A percentile compares a stretch with the other conserved stretches of the same genome.
These are phyloP conservation scores for Zelostemma sp. DNA, from an alignment of 1,140 invertebrate genomes.

Conservation along the genomic window DNA sequence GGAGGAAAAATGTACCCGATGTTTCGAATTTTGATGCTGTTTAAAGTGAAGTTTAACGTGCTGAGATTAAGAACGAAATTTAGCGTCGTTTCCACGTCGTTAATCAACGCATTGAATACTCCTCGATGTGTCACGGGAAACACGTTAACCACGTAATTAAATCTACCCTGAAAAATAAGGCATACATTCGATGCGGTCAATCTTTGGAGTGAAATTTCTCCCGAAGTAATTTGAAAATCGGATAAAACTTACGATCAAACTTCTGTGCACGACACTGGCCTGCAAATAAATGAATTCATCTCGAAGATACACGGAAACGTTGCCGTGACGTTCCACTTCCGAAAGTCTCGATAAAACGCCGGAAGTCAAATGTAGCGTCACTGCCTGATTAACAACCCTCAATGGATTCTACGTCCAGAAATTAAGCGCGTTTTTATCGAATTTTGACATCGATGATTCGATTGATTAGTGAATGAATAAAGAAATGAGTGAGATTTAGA, in stretches of 20 bases:
- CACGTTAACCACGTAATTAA: not conserved
- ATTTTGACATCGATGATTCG: too few species aligned
- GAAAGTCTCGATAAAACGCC: slow-evolving; percentile 3
- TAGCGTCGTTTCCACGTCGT: slow-evolving; percentile 1
- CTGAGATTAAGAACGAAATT: not conserved
- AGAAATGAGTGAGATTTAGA: too few species aligned
- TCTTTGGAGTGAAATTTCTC: not conserved
- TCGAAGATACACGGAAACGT: not conserved
- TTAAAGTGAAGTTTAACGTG: not conserved
- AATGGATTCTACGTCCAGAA: slow-evolving; percentile 1
- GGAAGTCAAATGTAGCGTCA: not conserved
- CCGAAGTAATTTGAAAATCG: not conserved
- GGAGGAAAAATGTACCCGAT: not conserved
- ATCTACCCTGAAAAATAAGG: slow-evolving; percentile 1
- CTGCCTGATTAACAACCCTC: not conserved
- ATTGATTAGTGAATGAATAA: slow-evolving; percentile 1
- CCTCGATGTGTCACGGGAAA: not conserved
- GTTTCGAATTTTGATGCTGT: not conserved
- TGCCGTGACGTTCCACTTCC: slow-evolving; percentile 3
- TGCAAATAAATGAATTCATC: not conserved
- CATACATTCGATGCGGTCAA: not conserved
- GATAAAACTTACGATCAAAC: not conserved
- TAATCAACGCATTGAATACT: not conserved
- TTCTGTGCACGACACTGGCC: slow-evolving; percentile 1
- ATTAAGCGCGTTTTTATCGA: not conserved